phyloP scores from a whole-genome alignment of 2,113 vertebrate genomes.

The Ifrita kowaldi region DNA sequence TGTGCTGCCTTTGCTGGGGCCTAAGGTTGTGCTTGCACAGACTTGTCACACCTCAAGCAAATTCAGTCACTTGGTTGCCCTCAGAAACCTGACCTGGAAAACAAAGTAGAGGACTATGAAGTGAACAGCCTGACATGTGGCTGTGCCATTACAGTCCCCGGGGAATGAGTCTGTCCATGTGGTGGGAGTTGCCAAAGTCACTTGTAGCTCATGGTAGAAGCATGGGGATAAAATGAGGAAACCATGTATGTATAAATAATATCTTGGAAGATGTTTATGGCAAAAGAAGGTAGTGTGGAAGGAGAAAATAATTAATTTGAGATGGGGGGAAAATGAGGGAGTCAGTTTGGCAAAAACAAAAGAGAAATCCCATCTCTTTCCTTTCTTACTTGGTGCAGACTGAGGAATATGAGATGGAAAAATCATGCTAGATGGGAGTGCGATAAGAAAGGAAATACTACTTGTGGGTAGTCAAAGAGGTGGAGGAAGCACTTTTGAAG shows the following conservation, averaged over 20 bases:
- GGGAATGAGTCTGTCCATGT: neutral
- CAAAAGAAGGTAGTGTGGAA: neutral
- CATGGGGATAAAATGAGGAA: neutral
- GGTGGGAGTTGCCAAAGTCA: neutral
- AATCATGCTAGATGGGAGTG: neutral
- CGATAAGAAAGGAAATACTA: neutral
- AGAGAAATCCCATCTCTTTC: neutral
- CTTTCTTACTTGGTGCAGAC: neutral
- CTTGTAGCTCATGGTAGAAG: neutral
- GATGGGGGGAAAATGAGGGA: neutral
- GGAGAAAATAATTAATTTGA: neutral
- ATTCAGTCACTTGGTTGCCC: neutral
- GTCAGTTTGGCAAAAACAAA: neutral
- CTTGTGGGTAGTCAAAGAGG: neutral
- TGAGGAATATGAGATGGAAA: neutral
- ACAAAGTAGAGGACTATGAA: neutral
- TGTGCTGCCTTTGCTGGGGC: neutral
- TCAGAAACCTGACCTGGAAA: neutral
- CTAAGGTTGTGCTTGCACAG: neutral
- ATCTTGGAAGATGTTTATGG: neutral
- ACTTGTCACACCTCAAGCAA: neutral
- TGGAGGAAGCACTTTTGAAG: neutral
- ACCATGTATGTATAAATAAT: rapidly evolving
- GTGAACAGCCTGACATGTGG: neutral
- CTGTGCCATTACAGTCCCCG: neutral